phyloP scores from a whole-genome alignment of 2,888 invertebrate genomes.

The Apomyelois bistriatella region DNA sequence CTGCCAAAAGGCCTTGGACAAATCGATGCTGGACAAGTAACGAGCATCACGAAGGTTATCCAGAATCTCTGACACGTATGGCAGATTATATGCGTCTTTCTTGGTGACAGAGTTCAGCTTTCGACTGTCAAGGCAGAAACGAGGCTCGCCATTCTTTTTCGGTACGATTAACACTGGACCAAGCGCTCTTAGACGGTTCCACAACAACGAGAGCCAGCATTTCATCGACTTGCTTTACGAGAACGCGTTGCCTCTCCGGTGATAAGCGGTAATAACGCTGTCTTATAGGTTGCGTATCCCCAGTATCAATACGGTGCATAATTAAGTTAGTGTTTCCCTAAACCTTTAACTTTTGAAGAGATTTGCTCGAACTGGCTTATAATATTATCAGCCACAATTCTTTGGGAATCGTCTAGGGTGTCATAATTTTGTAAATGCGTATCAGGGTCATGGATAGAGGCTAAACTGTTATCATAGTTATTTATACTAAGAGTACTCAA shows the following conservation, averaged over 20 bases:
- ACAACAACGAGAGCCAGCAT: conserved; percentile 14
- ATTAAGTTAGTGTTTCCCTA: conserved; percentile 24
- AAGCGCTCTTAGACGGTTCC: conserved; percentile 18
- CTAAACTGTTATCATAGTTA: no score
- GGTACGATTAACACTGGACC: conserved; percentile 20
- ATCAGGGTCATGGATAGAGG: no score
- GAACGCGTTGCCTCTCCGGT: conserved; percentile 19
- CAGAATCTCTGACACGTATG: conserved; percentile 28
- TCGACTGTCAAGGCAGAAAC: conserved; percentile 26
- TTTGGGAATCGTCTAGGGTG: not conserved
- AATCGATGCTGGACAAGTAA: conserved; percentile 25
- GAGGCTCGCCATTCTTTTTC: conserved; percentile 21
- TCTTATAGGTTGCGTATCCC: not conserved
- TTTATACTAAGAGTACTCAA: no score
- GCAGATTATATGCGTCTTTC: conserved; percentile 19
- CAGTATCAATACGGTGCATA: conserved; percentile 19
- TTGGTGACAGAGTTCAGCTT: conserved; percentile 20
- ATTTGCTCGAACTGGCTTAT: not conserved
- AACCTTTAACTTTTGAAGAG: not conserved
- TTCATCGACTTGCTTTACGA: conserved; percentile 10
- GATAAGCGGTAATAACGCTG: conserved; percentile 17
- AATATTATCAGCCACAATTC: not conserved
- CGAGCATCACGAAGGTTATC: conserved; percentile 29
- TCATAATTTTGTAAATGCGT: not conserved
- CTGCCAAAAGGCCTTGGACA: conserved; percentile 27